Evolutionary conservation across 2,797 vertebrate species (phyloP).

Genomic region (Oryzias sinensis): DNA sequence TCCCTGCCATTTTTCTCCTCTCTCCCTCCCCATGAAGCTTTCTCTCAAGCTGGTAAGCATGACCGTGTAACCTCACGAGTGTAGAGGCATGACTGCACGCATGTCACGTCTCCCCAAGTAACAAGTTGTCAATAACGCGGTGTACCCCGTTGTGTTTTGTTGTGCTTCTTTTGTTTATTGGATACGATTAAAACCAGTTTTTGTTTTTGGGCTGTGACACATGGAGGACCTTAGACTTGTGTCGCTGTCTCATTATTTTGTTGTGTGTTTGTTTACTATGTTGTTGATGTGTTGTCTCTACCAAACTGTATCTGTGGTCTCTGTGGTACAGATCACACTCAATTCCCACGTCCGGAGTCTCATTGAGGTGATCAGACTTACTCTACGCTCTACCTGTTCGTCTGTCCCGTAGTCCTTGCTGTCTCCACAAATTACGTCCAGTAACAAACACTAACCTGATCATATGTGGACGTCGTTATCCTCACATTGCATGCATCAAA

Average conservation of each 20-base stretch:
- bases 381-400: constrained; percentile 54
- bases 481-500: constrained; percentile 58
- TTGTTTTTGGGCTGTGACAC: constrained; percentile 42
- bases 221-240: constrained; percentile 64
- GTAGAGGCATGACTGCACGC: constrained; percentile 75
- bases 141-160: constrained; percentile 35
- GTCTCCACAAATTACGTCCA: constrained; percentile 33
- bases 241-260: constrained; percentile 63
- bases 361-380: constrained; percentile 86
- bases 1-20: constrained; percentile 61
- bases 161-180: constrained; percentile 31
- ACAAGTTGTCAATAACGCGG: constrained; percentile 61
- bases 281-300: constrained; percentile 66
- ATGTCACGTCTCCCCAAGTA: constrained; percentile 69
- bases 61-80: constrained; percentile 66
- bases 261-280: constrained; percentile 60
- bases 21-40: constrained; percentile 76
- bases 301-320: constrained; percentile 68
- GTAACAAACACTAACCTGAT: constrained; percentile 57
- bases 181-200: constrained; percentile 27
- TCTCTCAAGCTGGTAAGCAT: constrained; percentile 89
- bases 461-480: constrained; percentile 18
- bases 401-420: constrained; percentile 52
- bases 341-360: constrained; percentile 86
- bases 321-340: constrained; percentile 83